These are phyloP conservation scores for Sinocyclocheilus maitianheensis DNA, from an alignment of 2,113 vertebrate genomes.

Conservation along the genomic window DNA sequence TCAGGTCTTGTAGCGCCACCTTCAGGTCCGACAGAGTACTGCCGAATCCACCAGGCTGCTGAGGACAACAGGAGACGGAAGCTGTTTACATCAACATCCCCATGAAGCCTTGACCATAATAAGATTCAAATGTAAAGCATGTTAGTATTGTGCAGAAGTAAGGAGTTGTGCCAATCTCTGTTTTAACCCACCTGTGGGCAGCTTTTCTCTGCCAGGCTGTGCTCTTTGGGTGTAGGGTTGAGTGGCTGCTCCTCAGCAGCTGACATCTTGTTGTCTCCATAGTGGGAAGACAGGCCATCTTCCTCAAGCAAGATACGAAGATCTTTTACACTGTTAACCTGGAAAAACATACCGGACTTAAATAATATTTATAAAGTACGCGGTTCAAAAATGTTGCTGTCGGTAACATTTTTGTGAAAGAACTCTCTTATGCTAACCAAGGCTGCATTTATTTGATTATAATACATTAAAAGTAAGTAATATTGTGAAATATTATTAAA, in stretches of 20 bases:
- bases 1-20: conserved; percentile 90
- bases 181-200: conserved; percentile 39
- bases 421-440: not conserved
- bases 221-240: conserved; percentile 75
- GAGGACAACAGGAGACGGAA: not conserved
- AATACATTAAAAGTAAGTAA: not conserved
- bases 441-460: not conserved
- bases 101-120: not conserved
- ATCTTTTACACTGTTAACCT: conserved; percentile 97
- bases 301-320: conserved; percentile 90
- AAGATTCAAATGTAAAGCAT: not conserved
- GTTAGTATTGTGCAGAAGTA: not conserved
- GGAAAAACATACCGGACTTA: conserved; percentile 27
- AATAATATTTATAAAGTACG: not conserved
- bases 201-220: conserved; percentile 53
- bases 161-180: not conserved
- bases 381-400: not conserved
- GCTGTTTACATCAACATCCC: not conserved
- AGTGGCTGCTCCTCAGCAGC: conserved; percentile 77
- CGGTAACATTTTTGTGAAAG: not conserved
- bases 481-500: not conserved
- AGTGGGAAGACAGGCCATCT: conserved; percentile 83
- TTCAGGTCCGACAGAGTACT: conserved; percentile 91
- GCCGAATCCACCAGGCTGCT: conserved; percentile 85
- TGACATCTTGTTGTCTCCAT: conserved; percentile 82